A percentile compares a stretch with the other conserved stretches of the same genome.
Evolutionary conservation across 1,140 invertebrate species (phyloP).

Genomic region (Meloidogyne exigua): DNA sequence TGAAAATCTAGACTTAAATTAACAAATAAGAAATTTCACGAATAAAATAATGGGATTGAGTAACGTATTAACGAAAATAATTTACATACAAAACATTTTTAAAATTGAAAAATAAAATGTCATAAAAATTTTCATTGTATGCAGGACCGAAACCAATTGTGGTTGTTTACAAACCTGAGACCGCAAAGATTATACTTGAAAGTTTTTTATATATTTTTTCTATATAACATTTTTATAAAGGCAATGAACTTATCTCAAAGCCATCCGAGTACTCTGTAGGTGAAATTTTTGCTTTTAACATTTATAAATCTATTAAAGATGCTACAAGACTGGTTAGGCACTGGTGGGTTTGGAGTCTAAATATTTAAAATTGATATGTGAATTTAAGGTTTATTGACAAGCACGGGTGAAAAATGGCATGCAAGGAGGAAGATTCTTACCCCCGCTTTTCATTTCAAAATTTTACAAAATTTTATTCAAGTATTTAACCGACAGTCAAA

Average conservation of each 20-base stretch:
- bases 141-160: conserved; percentile 27
- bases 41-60: no score
- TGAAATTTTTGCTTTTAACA: not conserved
- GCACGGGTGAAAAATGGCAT: conserved; percentile 77
- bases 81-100: no score
- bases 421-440: conserved; percentile 79
- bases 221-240: conserved; percentile 5
- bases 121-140: no score
- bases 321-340: conserved; percentile 73
- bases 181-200: conserved; percentile 27
- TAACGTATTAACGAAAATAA: no score
- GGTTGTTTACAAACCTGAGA: conserved; percentile 33
- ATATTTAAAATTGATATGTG: no score
- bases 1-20: no score
- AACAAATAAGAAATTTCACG: no score
- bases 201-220: not conserved
- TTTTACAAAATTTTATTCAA: conserved; percentile 78
- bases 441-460: conserved; percentile 83
- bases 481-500: conserved; percentile 77
- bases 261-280: conserved; percentile 31
- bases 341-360: conserved; percentile 75
- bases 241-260: conserved; percentile 34
- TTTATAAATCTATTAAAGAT: not conserved
- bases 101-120: no score
- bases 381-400: conserved; percentile 63